phyloP scores from a whole-genome alignment of 35 echinoderm and acorn worm species.

The Apostichopus californicus region DNA sequence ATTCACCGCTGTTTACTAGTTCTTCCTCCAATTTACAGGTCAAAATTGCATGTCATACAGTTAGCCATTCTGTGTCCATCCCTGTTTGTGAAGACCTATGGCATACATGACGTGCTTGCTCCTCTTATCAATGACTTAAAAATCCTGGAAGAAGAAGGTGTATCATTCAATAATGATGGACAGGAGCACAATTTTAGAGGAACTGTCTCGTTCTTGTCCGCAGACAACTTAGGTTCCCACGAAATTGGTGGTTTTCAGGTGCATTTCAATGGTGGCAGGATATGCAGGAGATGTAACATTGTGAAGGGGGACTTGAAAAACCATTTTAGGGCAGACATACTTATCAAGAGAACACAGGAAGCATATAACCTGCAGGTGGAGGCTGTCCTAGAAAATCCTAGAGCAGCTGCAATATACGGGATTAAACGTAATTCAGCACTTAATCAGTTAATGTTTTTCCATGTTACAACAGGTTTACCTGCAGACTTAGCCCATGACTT shows the following conservation, averaged over 20 bases:
- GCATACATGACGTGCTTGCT: not conserved
- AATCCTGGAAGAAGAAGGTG: constrained; percentile 49
- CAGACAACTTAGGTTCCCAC: constrained; percentile 46
- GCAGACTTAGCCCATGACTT: constrained; percentile 60
- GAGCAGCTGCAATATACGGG: constrained; percentile 9
- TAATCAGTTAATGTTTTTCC: constrained; percentile 55
- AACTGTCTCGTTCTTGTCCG: constrained; percentile 60
- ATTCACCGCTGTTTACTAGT: constrained; percentile 46
- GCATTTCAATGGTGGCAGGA: constrained; percentile 37
- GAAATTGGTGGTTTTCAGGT: constrained; percentile 56
- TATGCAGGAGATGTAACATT: constrained; percentile 48
- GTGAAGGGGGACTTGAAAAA: constrained; percentile 35
- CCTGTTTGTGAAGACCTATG: constrained; percentile 45
- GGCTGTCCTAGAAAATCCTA: constrained; percentile 22
- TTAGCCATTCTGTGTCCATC: constrained; percentile 27
- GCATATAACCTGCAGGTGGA: constrained; percentile 53
- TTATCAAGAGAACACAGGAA: not conserved
- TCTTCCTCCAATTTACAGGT: constrained; percentile 15
- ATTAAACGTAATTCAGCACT: constrained; percentile 26
- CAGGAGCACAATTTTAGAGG: constrained; percentile 12
- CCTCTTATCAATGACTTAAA: constrained; percentile 55
- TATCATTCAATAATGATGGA: constrained; percentile 34
- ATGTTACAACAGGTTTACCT: constrained; percentile 44
- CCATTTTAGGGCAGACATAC: not conserved
- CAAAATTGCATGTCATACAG: constrained; percentile 40